phyloP scores from a whole-genome alignment of 2,888 invertebrate species.

The Drosophila dives region DNA sequence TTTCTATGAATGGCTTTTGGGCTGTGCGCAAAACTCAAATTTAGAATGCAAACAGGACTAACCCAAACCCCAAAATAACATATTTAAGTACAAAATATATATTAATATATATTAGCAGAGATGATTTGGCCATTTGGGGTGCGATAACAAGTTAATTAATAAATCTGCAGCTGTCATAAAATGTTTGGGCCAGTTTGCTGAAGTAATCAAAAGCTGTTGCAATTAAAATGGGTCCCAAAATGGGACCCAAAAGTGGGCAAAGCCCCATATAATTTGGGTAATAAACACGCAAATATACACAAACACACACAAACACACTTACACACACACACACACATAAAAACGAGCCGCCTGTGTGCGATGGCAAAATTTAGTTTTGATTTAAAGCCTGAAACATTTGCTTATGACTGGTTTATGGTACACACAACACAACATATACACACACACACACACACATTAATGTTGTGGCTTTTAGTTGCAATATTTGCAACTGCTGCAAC shows the following conservation, averaged over 20 bases:
- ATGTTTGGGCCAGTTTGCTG: constrained; percentile 4
- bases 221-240: constrained; percentile 8
- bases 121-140: background rate
- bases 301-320: background rate
- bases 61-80: background rate
- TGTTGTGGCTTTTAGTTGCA: background rate
- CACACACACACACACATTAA: background rate
- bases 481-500: background rate
- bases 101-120: background rate
- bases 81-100: background rate
- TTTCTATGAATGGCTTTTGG: background rate
- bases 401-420: constrained; percentile 34
- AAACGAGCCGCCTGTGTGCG: constrained; percentile 12
- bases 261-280: background rate
- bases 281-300: background rate
- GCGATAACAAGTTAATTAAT: constrained; percentile 13
- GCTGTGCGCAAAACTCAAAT: background rate
- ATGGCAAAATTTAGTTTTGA: constrained; percentile 32
- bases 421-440: background rate
- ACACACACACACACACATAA: background rate
- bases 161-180: constrained; percentile 11
- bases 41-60: background rate
- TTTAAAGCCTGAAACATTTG: constrained; percentile 38
- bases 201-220: constrained; percentile 13
- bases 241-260: background rate